A percentile compares a stretch with the other conserved stretches of the same genome.
These are phyloP conservation scores for Tetramorium parvispinum DNA, from an alignment of 1,140 invertebrate species.

Conservation along the genomic window DNA sequence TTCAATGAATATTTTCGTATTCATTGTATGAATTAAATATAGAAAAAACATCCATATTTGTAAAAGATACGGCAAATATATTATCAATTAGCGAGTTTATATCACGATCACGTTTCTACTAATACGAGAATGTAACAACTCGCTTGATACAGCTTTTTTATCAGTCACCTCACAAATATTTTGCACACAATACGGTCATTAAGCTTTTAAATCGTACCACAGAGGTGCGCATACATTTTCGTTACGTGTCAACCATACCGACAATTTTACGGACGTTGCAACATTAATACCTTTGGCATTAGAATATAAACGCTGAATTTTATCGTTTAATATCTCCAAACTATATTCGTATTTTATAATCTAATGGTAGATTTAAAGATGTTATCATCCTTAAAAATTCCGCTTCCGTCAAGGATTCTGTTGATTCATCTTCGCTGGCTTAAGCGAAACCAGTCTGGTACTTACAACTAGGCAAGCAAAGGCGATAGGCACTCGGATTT, in stretches of 20 bases:
- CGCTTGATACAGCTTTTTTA: constrained; percentile 8
- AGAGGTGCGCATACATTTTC: constrained; percentile 27
- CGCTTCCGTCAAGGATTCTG: not conserved
- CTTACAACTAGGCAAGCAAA: constrained; percentile 16
- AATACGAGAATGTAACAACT: not conserved
- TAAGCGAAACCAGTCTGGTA: constrained; percentile 10
- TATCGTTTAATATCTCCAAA: not conserved
- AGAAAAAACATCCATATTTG: not conserved
- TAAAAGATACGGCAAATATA: constrained; percentile 12
- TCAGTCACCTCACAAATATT: constrained; percentile 35
- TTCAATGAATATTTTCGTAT: not conserved
- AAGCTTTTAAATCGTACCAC: constrained; percentile 35
- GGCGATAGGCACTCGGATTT: constrained; percentile 13
- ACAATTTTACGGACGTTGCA: not conserved
- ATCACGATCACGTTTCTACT: not conserved
- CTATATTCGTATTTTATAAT: not conserved
- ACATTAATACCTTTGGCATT: not conserved
- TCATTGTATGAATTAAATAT: not conserved
- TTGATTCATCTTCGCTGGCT: not conserved
- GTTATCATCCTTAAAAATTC: not conserved
- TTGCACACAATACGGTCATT: constrained; percentile 57
- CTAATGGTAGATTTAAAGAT: not conserved
- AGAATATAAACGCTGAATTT: not conserved
- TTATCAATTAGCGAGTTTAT: constrained; percentile 17
- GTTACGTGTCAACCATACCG: not conserved